Conservation (phyloP, 2,888 invertebrate species). For the Idaea biselata region DNA sequence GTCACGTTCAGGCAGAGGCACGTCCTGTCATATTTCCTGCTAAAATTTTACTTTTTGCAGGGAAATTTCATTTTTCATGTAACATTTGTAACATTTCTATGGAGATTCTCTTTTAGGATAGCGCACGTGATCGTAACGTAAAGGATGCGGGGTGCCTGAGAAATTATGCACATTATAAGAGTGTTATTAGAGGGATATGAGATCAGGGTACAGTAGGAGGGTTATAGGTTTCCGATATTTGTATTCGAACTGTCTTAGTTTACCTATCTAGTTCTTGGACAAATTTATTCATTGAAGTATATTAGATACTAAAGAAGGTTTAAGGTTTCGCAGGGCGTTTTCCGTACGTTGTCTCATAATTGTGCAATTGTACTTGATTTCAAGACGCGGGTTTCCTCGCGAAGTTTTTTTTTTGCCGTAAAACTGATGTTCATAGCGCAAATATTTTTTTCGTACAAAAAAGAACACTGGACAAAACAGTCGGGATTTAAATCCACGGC, state of each 20-base stretch:
- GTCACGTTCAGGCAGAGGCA: conserved; percentile 49
- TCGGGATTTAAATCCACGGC: no score
- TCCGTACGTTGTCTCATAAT: no score
- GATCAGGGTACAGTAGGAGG: neutral
- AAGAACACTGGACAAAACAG: no score
- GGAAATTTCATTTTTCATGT: conserved; percentile 35
- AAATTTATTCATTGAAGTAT: neutral
- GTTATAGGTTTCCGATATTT: neutral
- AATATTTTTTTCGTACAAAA: no score
- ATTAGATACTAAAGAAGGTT: no score
- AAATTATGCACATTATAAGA: neutral
- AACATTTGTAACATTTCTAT: conserved; percentile 9
- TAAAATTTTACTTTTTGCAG: conserved; percentile 37
- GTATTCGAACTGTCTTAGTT: neutral
- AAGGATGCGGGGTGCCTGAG: neutral
- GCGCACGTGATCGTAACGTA: neutral
- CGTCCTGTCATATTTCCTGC: conserved; percentile 47
- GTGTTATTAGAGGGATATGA: neutral
- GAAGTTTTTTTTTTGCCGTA: no score
- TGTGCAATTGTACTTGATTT: no score
- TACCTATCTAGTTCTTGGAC: neutral
- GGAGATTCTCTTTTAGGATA: conserved; percentile 1
- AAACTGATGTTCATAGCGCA: no score
- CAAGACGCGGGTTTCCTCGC: no score
- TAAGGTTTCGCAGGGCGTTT: no score